These are phyloP conservation scores for Brachyistius frenatus DNA, from an alignment of 2,113 vertebrate genomes.

Conservation along the genomic window DNA sequence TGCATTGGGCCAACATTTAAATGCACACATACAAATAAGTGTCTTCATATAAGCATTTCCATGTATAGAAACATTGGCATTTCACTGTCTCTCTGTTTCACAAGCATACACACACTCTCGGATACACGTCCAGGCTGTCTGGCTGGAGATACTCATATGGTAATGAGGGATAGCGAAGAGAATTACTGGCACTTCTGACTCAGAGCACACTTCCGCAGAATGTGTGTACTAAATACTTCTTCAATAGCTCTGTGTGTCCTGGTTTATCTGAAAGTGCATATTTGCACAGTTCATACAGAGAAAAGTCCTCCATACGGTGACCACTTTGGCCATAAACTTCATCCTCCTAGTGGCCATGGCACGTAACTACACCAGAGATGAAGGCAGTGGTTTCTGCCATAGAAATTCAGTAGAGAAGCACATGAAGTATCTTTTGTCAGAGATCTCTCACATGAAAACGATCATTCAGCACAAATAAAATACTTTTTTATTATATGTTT, in stretches of 20 bases:
- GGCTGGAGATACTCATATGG: slow-evolving; percentile 42
- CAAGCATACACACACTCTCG: slow-evolving; percentile 3
- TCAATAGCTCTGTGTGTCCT: neutral
- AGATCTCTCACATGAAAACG: too few species aligned
- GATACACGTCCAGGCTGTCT: slow-evolving; percentile 8
- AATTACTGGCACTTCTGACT: slow-evolving; percentile 46
- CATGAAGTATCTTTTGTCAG: too few species aligned
- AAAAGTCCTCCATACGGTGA: slow-evolving; percentile 3
- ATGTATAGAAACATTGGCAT: slow-evolving; percentile 37
- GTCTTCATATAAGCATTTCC: slow-evolving; percentile 25
- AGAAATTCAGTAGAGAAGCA: neutral
- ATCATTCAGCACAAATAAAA: too few species aligned
- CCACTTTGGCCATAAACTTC: slow-evolving; percentile 29
- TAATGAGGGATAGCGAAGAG: slow-evolving; percentile 46
- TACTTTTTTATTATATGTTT: too few species aligned
- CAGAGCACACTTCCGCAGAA: slow-evolving; percentile 33
- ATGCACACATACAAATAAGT: slow-evolving; percentile 29
- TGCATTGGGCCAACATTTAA: slow-evolving; percentile 32
- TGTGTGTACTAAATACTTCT: slow-evolving; percentile 28
- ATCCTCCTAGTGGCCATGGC: slow-evolving; percentile 76
- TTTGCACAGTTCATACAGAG: slow-evolving; percentile 5
- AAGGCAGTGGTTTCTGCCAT: slow-evolving; percentile 7
- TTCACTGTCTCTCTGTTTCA: slow-evolving; percentile 15
- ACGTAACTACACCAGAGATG: slow-evolving; percentile 38
- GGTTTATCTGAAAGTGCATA: neutral